These are phyloP conservation scores for Spheniscus humboldti DNA, from an alignment of 2,797 vertebrate genomes.

Conservation along the genomic window DNA sequence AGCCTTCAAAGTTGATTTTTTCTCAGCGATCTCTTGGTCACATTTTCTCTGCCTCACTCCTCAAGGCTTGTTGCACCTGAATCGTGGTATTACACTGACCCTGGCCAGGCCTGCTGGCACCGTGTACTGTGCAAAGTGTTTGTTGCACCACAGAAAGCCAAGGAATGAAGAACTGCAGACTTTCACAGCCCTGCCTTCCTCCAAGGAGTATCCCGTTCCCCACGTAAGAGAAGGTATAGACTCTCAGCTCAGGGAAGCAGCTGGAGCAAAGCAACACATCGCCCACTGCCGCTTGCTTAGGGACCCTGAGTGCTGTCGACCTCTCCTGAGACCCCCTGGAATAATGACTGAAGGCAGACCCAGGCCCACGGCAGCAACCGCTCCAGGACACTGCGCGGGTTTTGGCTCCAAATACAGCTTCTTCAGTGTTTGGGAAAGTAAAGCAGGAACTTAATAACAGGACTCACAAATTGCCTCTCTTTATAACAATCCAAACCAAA, in stretches of 20 bases:
- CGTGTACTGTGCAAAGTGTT: fast-evolving
- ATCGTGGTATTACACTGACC: not conserved
- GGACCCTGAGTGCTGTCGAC: not conserved
- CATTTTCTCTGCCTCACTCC: not conserved
- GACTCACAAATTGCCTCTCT: not conserved
- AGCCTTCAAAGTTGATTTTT: not conserved
- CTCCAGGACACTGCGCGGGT: not conserved
- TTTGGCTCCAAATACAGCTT: not conserved
- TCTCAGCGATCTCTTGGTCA: not conserved
- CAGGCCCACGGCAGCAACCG: not conserved
- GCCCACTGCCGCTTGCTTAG: fast-evolving
- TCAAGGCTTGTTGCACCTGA: not conserved
- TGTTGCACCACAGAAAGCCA: not conserved
- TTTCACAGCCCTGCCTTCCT: not conserved
- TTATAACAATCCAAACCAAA: not conserved
- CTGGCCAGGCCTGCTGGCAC: not conserved
- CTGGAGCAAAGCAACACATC: not conserved
- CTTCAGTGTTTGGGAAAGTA: not conserved
- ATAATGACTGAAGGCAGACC: not conserved
- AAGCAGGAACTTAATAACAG: not conserved
- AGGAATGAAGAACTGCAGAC: not conserved
- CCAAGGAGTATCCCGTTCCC: not conserved
- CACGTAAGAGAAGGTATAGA: fast-evolving
- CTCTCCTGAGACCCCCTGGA: not conserved
- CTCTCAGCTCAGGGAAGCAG: not conserved